These are phyloP conservation scores for Crypturellus undulatus DNA, from an alignment of 2,113 vertebrate species.

Conservation along the genomic window DNA sequence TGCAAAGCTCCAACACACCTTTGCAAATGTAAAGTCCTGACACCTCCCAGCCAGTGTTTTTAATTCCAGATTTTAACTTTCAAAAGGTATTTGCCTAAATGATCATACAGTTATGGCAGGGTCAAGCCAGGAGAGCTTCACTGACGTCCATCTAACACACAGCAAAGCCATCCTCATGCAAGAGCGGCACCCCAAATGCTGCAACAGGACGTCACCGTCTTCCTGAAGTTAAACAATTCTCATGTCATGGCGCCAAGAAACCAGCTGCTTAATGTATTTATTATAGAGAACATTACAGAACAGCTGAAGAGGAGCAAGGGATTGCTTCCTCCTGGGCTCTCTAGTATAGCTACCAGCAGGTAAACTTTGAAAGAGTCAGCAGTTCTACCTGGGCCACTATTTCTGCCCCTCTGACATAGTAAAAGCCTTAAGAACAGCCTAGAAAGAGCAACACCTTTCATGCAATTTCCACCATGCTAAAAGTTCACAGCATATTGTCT, in stretches of 20 bases:
- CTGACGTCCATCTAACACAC: background rate
- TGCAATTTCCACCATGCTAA: background rate
- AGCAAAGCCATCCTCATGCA: background rate
- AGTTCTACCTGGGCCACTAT: background rate
- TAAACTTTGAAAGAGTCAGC: conserved; percentile 2
- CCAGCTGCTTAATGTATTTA: conserved; percentile 2
- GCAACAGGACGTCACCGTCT: background rate
- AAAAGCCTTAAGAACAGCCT: background rate
- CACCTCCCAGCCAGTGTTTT: background rate
- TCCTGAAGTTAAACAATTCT: background rate
- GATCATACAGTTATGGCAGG: background rate
- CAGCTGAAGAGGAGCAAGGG: conserved; percentile 1
- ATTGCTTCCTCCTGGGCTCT: background rate
- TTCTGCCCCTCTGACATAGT: background rate
- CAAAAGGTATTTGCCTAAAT: background rate
- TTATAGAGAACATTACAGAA: conserved; percentile 11
- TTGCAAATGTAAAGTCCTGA: background rate
- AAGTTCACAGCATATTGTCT: background rate
- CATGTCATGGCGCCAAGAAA: background rate
- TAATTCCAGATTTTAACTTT: background rate
- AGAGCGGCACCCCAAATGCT: background rate
- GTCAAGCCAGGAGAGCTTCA: background rate
- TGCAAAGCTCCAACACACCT: background rate
- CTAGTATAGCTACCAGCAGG: background rate
- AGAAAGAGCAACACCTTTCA: background rate